Evolutionary conservation across 92 coral and sea anemone genomes (phyloP), one percentile per base, ranked within the genome.

Genomic region (Actinernus sp.): DNA sequence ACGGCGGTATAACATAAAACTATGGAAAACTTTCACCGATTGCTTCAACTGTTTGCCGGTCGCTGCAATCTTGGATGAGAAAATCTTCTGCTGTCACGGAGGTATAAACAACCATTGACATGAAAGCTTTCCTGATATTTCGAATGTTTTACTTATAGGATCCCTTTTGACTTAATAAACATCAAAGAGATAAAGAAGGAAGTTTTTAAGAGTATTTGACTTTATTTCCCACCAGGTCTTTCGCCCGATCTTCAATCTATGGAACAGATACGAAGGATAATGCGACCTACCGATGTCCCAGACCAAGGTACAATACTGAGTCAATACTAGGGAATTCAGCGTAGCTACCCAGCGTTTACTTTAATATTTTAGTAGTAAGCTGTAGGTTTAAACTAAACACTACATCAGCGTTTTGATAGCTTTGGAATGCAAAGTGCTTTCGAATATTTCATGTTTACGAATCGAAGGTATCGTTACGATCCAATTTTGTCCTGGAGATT

Each of bases 81-180:
- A 94, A 76, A 94, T 94, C 31, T 94, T 94, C 55, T 94, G 98
- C 80, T 94, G 98, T 51, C 98, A 94, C 60, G 98, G 98, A 79
- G 98, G 98, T 94, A 62, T n/a, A 65, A 43, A n/a, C 44, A 3
- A 18, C 17, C 13, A 18, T 24, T 41, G 28, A 3, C 14, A 8
- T 27, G 9, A 40, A 26, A 62, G 11, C 27, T n/a, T 26, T 22
- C 19, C 37, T 1, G 4, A 43, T 16, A 43, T n/a, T n/a, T n/a
- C n/a, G n/a, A n/a, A n/a, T n/a, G n/a, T n/a, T n/a, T n/a, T n/a
- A n/a, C n/a, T n/a, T n/a, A n/a, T n/a, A n/a, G n/a, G n/a, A n/a
- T n/a, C n/a, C n/a, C n/a, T n/a, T n/a, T n/a, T n/a, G n/a, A n/a
- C n/a, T n/a, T n/a, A n/a, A n/a, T n/a, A n/a, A n/a, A n/a, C n/a